A percentile compares a stretch with the other conserved stretches of the same genome.
Conservation (phyloP, 2,888 invertebrate genomes). For the Agrenia bidenticulata region DNA sequence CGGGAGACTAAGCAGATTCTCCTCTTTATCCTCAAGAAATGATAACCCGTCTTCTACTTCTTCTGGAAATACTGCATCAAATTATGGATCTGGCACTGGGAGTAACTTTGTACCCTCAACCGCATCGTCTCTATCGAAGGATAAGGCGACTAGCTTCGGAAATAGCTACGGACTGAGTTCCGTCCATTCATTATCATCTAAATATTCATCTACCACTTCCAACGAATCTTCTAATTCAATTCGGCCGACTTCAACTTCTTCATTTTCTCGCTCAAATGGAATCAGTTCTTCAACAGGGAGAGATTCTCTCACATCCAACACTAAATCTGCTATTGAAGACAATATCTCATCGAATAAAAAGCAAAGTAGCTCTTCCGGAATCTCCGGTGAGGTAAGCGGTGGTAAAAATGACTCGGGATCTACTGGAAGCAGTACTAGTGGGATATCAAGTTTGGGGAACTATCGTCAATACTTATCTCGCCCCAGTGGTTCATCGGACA, state of each 20-base stretch:
- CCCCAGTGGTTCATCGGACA: not conserved
- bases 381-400: not conserved
- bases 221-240: not conserved
- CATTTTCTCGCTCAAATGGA: constrained; percentile 21
- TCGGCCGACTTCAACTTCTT: constrained; percentile 1
- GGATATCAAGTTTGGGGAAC: constrained; percentile 11
- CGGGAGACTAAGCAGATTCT: constrained; percentile 34
- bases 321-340: not conserved
- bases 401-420: not conserved
- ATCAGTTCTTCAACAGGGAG: constrained; percentile 2
- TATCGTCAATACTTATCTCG: constrained; percentile 12
- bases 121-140: constrained; percentile 20
- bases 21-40: constrained; percentile 29
- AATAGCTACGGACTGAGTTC: constrained; percentile 13
- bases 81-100: constrained; percentile 12
- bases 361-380: not conserved
- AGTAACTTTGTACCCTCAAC: constrained; percentile 13
- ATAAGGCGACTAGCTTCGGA: constrained; percentile 21
- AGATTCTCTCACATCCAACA: not conserved
- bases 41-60: constrained; percentile 19
- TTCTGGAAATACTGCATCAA: constrained; percentile 6
- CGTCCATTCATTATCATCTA: constrained; percentile 28
- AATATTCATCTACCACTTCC: constrained; percentile 12
- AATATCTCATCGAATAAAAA: not conserved
- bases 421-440: constrained; percentile 23